Evolutionary conservation across 2,113 vertebrate species (phyloP).

Genomic region (Ciconia stormi): DNA sequence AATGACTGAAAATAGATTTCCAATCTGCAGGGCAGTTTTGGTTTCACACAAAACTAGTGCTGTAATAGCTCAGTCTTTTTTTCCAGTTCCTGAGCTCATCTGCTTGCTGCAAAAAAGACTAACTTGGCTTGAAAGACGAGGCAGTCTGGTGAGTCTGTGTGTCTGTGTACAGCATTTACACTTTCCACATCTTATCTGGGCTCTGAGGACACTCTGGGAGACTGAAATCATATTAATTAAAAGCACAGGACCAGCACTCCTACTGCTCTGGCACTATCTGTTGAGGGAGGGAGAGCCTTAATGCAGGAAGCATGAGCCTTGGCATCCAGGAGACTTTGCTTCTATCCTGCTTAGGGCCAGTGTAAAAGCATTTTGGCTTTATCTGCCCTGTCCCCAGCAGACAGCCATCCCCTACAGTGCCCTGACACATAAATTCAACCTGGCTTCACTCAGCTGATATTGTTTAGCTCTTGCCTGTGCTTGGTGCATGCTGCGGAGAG

Average conservation of each 20-base stretch:
- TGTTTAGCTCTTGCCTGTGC: not conserved
- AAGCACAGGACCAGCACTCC: slow-evolving; percentile 5
- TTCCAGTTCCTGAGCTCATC: slow-evolving; percentile 10
- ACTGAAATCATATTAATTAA: slow-evolving; percentile 45
- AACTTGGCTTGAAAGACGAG: slow-evolving; percentile 16
- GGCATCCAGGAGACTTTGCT: not conserved
- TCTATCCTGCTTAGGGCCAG: not conserved
- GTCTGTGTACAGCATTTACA: slow-evolving; percentile 54
- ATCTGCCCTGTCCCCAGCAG: not conserved
- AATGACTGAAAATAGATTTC: slow-evolving; percentile 60
- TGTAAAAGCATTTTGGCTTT: not conserved
- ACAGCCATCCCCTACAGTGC: not conserved
- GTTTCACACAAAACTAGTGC: slow-evolving; percentile 41
- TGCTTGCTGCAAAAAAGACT: slow-evolving; percentile 49
- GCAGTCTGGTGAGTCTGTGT: slow-evolving; percentile 16
- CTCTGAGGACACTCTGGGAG: slow-evolving; percentile 19
- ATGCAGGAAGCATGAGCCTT: not conserved
- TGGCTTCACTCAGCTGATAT: not conserved
- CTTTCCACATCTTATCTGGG: slow-evolving; percentile 35
- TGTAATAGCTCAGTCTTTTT: slow-evolving; percentile 28
- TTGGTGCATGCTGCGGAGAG: not conserved
- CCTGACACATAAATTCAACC: not conserved
- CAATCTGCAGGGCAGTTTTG: slow-evolving; percentile 53
- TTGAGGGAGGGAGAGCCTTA: not conserved
- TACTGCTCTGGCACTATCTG: not conserved